Percentiles rank a stretch among this genome's conserved stretches.
phyloP scores from a whole-genome alignment of 2,113 vertebrate species.

The Oplegnathus fasciatus region DNA sequence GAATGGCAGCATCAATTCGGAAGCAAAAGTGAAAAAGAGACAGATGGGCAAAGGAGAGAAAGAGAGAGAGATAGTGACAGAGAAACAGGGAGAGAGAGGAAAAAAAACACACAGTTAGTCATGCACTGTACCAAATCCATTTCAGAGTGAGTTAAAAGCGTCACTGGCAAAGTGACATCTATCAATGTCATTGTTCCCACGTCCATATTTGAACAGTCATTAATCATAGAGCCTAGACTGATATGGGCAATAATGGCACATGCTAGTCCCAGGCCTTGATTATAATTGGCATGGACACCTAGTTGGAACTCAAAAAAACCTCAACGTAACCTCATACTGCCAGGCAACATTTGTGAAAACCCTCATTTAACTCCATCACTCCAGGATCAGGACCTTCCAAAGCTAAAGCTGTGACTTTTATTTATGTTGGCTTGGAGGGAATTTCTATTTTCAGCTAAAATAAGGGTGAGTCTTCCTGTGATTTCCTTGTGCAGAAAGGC shows the following conservation, averaged over 20 bases:
- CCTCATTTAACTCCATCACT: slow-evolving; percentile 31
- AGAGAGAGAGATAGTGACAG: slow-evolving; percentile 31
- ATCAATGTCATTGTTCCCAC: slow-evolving; percentile 74
- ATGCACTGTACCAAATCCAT: slow-evolving; percentile 58
- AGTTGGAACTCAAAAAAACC: slow-evolving; percentile 16
- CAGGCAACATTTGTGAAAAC: slow-evolving; percentile 41
- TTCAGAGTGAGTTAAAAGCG: slow-evolving; percentile 65
- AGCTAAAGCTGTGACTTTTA: slow-evolving; percentile 2
- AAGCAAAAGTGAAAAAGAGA: slow-evolving; percentile 21
- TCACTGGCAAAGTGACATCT: slow-evolving; percentile 73
- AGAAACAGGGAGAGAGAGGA: slow-evolving; percentile 16
- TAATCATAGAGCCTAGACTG: slow-evolving; percentile 70
- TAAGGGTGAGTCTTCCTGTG: not conserved
- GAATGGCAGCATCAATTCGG: slow-evolving; percentile 25
- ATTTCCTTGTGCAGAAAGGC: not conserved
- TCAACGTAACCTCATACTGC: slow-evolving; percentile 21
- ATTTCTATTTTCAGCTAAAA: slow-evolving; percentile 27
- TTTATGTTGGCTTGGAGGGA: not conserved
- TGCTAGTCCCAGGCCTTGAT: slow-evolving; percentile 55
- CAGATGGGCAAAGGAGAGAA: slow-evolving; percentile 1
- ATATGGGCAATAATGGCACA: slow-evolving; percentile 68
- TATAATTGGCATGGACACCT: slow-evolving; percentile 66
- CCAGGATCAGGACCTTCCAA: not conserved
- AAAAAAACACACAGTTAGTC: slow-evolving; percentile 68
- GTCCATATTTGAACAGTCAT: slow-evolving; percentile 73